Evolutionary conservation across 2,113 vertebrate genomes (phyloP).

Genomic region (Kryptolebias marmoratus): DNA sequence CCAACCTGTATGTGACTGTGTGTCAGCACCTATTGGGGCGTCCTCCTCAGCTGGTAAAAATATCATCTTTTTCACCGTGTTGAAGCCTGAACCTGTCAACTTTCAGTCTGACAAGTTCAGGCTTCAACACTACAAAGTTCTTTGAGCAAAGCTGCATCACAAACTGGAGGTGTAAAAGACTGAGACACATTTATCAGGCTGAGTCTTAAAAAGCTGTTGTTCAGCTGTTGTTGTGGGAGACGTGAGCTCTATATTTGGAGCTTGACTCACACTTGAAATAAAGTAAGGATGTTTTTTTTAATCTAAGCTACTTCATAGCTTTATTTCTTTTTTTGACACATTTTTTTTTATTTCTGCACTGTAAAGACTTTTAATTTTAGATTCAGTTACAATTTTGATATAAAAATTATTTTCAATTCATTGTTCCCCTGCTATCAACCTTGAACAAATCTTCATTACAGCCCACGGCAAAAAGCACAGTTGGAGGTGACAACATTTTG

Average conservation of each 20-base stretch:
- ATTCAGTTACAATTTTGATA: no score
- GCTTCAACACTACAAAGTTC: constrained; percentile 2
- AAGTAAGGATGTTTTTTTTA: not conserved
- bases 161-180: not conserved
- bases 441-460: not conserved
- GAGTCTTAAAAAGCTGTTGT: not conserved
- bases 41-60: not conserved
- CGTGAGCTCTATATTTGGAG: not conserved
- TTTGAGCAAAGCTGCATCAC: not conserved
- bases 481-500: not conserved
- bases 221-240: constrained; percentile 3
- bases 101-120: constrained; percentile 1
- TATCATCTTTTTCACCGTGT: not conserved
- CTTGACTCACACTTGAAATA: not conserved
- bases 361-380: no score
- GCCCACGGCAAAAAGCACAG: not conserved
- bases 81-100: constrained; percentile 1
- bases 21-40: not conserved
- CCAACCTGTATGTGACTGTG: not conserved
- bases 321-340: not conserved
- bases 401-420: no score
- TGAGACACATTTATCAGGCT: not conserved
- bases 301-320: not conserved
- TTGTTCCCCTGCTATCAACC: no score
- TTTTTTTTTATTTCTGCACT: not conserved